These are phyloP conservation scores for Sardina pilchardus DNA, from an alignment of 2,113 vertebrate genomes.

Conservation along the genomic window DNA sequence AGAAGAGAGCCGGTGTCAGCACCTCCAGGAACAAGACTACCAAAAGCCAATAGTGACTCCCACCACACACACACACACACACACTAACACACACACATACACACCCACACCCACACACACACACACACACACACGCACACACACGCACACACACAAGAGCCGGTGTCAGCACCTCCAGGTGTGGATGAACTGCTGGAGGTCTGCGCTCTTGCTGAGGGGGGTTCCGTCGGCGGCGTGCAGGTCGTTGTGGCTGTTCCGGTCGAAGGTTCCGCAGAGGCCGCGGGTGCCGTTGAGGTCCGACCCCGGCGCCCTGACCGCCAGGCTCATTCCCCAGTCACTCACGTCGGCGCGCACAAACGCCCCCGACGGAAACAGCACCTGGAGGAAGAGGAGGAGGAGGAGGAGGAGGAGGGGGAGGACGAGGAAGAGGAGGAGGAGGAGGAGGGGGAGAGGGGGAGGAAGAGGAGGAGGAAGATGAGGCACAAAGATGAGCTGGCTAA, in stretches of 20 bases:
- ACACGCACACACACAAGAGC: constrained; percentile 22
- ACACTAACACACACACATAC: neutral
- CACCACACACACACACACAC: neutral
- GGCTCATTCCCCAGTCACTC: constrained; percentile 73
- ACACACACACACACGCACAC: neutral
- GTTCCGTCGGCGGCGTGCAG: constrained; percentile 56
- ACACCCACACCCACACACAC: neutral
- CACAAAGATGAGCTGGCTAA: no score
- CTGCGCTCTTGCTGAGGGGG: constrained; percentile 31
- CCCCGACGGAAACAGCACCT: constrained; percentile 79
- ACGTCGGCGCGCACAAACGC: constrained; percentile 73
- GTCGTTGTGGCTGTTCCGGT: constrained; percentile 72
- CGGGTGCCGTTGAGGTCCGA: constrained; percentile 71
- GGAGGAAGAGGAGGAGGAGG: constrained; percentile 20
- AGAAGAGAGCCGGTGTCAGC: constrained; percentile 1
- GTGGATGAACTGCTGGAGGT: constrained; percentile 68
- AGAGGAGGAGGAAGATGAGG: no score
- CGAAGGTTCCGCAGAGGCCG: constrained; percentile 74
- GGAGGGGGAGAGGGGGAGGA: neutral
- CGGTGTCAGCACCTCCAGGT: constrained; percentile 69
- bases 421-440: constrained; percentile 23
- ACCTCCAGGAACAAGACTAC: no score
- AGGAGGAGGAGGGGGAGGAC: no score
- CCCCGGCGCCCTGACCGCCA: constrained; percentile 66
- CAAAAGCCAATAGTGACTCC: neutral